Evolutionary conservation across 2,888 invertebrate genomes (phyloP), one percentile per base, ranked within the genome.

Genomic region (Patella ulyssiponensis): DNA sequence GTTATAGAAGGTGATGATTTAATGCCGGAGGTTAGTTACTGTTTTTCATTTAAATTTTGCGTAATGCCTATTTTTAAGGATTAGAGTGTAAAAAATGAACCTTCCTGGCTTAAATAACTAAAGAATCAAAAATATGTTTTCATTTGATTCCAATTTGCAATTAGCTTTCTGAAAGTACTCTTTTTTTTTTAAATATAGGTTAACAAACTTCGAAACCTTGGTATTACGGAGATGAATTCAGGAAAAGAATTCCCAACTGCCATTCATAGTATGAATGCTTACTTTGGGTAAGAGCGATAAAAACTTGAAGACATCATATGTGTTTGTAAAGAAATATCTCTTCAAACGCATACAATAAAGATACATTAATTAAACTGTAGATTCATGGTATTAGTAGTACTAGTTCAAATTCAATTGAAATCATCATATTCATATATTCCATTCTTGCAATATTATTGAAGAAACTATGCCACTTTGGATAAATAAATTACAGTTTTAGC

Each of bases 1-100:
- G 91, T 91, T 33, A 90, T 92, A 5, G 90, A 87, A 80, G 93
- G 93, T 52, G 93, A 93, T 89, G 92, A 92, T 84, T 85, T 93
- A 3, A 88, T 92, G 86, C 80, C 86, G 20, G 81, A 88, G 84
- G 91, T 91, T 81, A 71, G 75, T 74, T 17, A 44, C 51, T 7
- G 12, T 17, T 56, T 44, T 27, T 12, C 1, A n/a, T 17, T 9
- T 9, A 44, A 44, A 44, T 44, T 9, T 44, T 9, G 9, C 1
- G 9, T 44, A 44, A 44, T 44, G 44, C n/a, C n/a, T 9, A 1
- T 44, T 9, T 44, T 9, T 44, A 9, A 44, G 44, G 44, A 44
- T 44, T 44, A 44, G 9, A 44, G 7, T 9, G 7, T 44, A 44
- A 44, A 44, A 7, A 44, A 44, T 44, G 7, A 44, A 9, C 44